Base-by-base conservation (phyloP, 2,113 vertebrate species). In the Heliornis fulica region DNA sequence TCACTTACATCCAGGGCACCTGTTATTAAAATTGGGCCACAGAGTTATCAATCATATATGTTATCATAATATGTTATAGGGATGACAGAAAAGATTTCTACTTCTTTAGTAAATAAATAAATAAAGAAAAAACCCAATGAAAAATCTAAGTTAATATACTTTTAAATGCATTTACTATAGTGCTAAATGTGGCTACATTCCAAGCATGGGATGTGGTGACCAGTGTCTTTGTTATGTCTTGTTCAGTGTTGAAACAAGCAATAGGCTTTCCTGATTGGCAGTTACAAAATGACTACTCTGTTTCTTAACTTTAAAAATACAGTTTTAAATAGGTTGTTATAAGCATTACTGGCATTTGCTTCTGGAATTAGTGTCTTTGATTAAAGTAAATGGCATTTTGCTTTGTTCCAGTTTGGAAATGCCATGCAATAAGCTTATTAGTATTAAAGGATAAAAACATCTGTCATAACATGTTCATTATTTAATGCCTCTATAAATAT, bases 241-340 rank as follows among this genome's bases (percentile, higher is more conserved):
- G 1, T 40, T 78, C 60, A n/a, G 1, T 31, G 36, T 80, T 78
- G 90, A 90, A 95, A 90, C 18, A 69, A 71, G 56, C 43, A 75
- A 51, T 69, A 56, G 59, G 22, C 17, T 90, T 81, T 82, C 56
- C 63, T 77, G 51, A 63, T 25, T 66, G 45, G 17, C 53, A 60
- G 26, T 81, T 88, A 31, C 11, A 80, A 66, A 89, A 53, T 18
- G 63, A n/a, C 41, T 77, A 32, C 43, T 86, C 32, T 43, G 31
- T 61, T 95, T 91, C 63, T 72, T 63, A n/a, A 56, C 25, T 96
- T 96, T 83, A 68, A 88, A 93, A 95, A 90, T 46, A n/a, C 13
- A 66, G 34, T 74, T 53, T 65, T 71, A 64, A 71, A 26, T 25
- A 87, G 38, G n/a, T 87, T 69, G n/a, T 71, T 86, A 22, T 4